Percentiles rank a stretch among this genome's conserved stretches.
Conservation (phyloP, 2,797 vertebrate genomes). For the Ispidina picta region DNA sequence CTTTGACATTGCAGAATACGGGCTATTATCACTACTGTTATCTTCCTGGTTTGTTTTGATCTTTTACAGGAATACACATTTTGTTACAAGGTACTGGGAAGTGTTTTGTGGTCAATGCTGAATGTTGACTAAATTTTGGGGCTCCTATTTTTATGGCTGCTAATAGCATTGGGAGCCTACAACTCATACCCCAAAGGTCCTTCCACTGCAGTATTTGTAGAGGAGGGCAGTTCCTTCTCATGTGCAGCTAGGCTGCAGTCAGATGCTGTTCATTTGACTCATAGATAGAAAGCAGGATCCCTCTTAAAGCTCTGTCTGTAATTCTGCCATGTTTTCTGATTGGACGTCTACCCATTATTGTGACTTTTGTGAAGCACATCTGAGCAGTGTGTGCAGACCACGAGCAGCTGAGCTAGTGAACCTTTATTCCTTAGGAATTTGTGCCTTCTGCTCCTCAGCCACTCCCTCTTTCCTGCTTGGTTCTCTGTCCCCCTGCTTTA, state of each 20-base stretch:
- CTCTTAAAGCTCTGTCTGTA: background rate
- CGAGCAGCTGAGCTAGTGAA: background rate
- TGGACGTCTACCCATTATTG: background rate
- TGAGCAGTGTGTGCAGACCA: rapidly evolving
- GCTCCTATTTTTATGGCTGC: background rate
- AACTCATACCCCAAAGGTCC: background rate
- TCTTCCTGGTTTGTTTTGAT: background rate
- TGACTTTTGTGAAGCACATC: background rate
- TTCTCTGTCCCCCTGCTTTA: background rate
- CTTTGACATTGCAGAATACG: background rate
- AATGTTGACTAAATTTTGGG: background rate
- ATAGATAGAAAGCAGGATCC: background rate
- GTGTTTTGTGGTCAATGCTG: background rate
- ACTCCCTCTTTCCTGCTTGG: background rate
- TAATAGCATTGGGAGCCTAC: background rate
- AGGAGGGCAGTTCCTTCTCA: background rate
- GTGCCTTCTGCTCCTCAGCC: background rate
- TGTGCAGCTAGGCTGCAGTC: background rate
- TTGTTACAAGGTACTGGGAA: background rate
- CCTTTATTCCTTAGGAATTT: background rate
- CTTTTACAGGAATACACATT: background rate
- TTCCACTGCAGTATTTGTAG: background rate
- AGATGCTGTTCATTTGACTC: background rate
- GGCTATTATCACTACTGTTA: background rate
- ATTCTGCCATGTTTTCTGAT: rapidly evolving